Base-by-base conservation (phyloP, 2,888 invertebrate genomes). In the Drosophila aldrichi region DNA sequence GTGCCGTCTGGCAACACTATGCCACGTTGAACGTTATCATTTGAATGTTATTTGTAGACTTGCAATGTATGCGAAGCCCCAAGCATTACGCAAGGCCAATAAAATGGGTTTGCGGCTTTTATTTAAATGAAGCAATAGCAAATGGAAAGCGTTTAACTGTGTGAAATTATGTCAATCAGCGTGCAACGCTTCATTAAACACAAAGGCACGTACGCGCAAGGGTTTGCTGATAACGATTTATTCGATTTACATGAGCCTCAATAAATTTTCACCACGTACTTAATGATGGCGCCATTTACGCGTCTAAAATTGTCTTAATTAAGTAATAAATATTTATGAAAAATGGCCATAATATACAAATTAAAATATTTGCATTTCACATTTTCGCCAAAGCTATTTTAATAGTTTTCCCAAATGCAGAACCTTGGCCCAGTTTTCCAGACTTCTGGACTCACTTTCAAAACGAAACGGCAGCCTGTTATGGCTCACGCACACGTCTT, bases 201-300 rank as follows among this genome's bases (percentile, higher is more conserved):
- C 65, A 7, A 48, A 38, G 56, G 56, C 88, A 86, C 86, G 86
- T 88, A 75, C 62, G 10, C 46, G 32, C 49, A 34, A 67, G 61
- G 69, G 55, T 67, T 67, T 48, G 52, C 57, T 79, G 85, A 84
- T 84, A 87, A 80, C 80, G 70, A 59, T 70, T 74, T 61, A 74
- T 77, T 63, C 69, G 57, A 70, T 70, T 69, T 73, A 70, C 68
- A 66, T 52, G 77, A 51, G 55, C 51, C 68, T 71, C 72, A 77
- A 85, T 75, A 57, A 75, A 88, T 88, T 86, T 86, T 84, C 87
- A 84, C 86, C 87, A 88, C 86, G 88, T 82, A 86, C 60, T 51
- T 58, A 49, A 56, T 80, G 74, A 76, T 82, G 73, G 86, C 81
- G 83, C 83, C 86, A 78, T 74, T 79, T 77, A 70, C 54, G 49